These are phyloP conservation scores for Bergia puertoricense DNA, from an alignment of 92 coral and sea anemone genomes.

Conservation along the genomic window DNA sequence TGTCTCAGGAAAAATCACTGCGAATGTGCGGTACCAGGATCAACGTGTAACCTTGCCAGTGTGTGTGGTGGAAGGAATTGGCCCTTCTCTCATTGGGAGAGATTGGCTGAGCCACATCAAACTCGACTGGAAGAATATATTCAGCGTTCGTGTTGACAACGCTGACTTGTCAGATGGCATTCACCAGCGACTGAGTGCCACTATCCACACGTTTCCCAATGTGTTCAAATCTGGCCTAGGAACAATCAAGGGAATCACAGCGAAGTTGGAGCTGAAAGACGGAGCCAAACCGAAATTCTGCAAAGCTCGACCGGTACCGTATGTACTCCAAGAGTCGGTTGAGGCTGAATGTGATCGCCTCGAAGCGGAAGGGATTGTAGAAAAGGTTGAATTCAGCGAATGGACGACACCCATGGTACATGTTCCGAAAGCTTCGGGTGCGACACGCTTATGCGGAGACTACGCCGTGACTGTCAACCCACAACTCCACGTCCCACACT, in stretches of 20 bases:
- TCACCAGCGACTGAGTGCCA: constrained; percentile 42
- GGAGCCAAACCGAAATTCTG: constrained; percentile 52
- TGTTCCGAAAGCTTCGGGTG: constrained; percentile 38
- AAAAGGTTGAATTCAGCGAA: constrained; percentile 46
- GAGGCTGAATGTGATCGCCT: constrained; percentile 43
- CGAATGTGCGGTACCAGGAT: constrained; percentile 44
- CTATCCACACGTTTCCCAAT: constrained; percentile 45
- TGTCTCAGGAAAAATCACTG: constrained; percentile 50
- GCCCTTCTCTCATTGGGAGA: constrained; percentile 64
- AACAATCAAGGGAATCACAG: neutral
- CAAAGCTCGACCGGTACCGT: constrained; percentile 44
- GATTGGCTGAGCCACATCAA: constrained; percentile 49
- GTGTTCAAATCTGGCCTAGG: constrained; percentile 54
- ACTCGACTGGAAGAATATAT: constrained; percentile 50
- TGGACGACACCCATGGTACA: constrained; percentile 59
- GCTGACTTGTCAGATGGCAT: neutral
- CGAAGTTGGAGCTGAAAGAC: constrained; percentile 40
- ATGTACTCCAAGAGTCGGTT: constrained; percentile 37
- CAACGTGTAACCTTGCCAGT: constrained; percentile 54
- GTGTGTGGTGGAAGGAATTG: neutral
- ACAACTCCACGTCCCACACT: constrained; percentile 53
- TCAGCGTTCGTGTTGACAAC: constrained; percentile 6
- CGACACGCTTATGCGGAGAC: constrained; percentile 54
- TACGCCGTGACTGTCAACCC: constrained; percentile 50
- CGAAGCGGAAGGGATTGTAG: constrained; percentile 35